Evolutionary conservation across 1,140 invertebrate genomes (phyloP), one percentile per base, ranked within the genome.

Genomic region (Aphidius gifuensis): DNA sequence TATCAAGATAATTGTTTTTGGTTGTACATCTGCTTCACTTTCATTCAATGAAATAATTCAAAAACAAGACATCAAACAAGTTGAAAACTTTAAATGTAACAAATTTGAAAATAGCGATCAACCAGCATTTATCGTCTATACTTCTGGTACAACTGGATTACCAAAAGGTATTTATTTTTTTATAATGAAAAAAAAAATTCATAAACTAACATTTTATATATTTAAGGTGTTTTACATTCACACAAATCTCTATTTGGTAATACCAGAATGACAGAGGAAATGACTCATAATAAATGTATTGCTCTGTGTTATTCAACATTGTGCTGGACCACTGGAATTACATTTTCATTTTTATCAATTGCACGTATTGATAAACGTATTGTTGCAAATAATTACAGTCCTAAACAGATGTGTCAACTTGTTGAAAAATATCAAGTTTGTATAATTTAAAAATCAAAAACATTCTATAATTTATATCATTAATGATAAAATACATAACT

Each of bases 101-200:
- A 44, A 66, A 66, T 39, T 72, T 38, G 46, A 61, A 1, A 69
- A 61, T 58, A 55, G 65, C 7, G 62, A 72, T 5, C 64, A 75
- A 38, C 69, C 69, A 7, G 69, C 71, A 21, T 32, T 78, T 2
- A 71, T 81, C 16, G 57, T 73, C 38, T 71, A 68, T 43, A 74
- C 75, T 5, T 76, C 75, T 5, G 77, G 74, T 40, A 72, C 71
- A 2, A 77, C 72, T 0, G 74, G 75, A 43, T 42, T 73, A 21
- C 71, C 75, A 4, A 79, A 79, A 65, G 73, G 23, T 32, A 32
- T 32, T 32, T 3, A 3, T 32, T 3, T 3, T 3, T 32, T 4
- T 32, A 32, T 32, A 32, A 32, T 16, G 16, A 16, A 16, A 16
- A 16, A 16, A 16, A 16, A 16, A 16, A 16, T 2, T 23, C 1